Evolutionary conservation across 2,113 vertebrate species (phyloP).

Genomic region (Nerophis lumbriciformis): DNA sequence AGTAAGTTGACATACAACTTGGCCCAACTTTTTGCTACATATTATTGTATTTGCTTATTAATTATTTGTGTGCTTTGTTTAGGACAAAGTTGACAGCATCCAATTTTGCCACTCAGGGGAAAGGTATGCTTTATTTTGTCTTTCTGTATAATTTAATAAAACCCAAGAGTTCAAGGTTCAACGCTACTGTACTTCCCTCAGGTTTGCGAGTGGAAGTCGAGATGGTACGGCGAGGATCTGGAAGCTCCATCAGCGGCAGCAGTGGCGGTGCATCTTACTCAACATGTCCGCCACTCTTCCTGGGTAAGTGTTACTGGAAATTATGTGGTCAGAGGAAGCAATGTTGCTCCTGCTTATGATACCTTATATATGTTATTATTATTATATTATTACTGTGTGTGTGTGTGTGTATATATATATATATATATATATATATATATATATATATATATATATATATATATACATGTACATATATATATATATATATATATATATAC

Average conservation of each 20-base stretch:
- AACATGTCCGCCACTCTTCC: conserved; percentile 87
- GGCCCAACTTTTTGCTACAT: background rate
- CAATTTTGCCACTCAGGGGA: conserved; percentile 90
- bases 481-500: too few species aligned
- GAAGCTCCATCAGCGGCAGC: conserved; percentile 82
- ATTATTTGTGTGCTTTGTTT: conserved; percentile 10
- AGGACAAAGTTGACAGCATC: conserved; percentile 99
- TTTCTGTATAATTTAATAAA: background rate
- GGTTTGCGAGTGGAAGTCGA: conserved; percentile 95
- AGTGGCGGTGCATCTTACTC: conserved; percentile 87
- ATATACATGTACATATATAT: too few species aligned
- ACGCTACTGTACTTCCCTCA: conserved; percentile 30
- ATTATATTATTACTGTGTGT: too few species aligned
- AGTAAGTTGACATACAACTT: conserved; percentile 64
- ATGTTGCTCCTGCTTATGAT: too few species aligned
- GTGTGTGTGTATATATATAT: too few species aligned
- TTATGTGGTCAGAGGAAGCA: too few species aligned
- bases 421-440: too few species aligned
- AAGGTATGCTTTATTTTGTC: conserved; percentile 67
- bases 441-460: too few species aligned
- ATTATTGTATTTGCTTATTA: conserved; percentile 4
- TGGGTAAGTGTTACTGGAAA: conserved; percentile 64
- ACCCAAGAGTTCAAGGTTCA: background rate
- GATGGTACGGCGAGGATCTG: conserved; percentile 94
- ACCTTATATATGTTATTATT: too few species aligned